Evolutionary conservation across 2,888 invertebrate genomes (phyloP).

Genomic region (Malacosoma neustria): DNA sequence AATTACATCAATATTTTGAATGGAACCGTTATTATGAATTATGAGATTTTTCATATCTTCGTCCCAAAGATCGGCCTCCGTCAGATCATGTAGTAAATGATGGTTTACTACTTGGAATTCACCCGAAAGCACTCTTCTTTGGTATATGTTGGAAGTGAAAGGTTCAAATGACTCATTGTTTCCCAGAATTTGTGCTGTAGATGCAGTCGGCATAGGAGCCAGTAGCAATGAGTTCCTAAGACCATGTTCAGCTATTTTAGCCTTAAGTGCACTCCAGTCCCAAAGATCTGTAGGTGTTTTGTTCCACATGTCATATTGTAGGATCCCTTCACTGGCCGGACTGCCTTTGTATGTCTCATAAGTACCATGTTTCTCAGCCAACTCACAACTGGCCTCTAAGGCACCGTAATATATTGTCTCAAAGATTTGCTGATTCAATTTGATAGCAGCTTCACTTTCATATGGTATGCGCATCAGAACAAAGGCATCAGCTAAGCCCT

Average conservation of each 20-base stretch:
- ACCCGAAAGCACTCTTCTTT: conserved; percentile 93
- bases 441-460: conserved; percentile 88
- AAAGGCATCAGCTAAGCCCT: conserved; percentile 98
- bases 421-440: conserved; percentile 95
- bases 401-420: conserved; percentile 99
- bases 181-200: conserved; percentile 98
- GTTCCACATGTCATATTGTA: conserved; percentile 99
- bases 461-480: conserved; percentile 95
- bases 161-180: conserved; percentile 99
- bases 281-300: conserved; percentile 90
- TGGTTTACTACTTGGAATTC: conserved; percentile 98
- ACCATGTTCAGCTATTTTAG: conserved; percentile 90
- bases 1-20: conserved; percentile 90
- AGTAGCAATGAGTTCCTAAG: conserved; percentile 93
- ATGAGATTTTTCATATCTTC: conserved; percentile 96
- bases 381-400: conserved; percentile 94
- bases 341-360: conserved; percentile 95
- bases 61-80: conserved; percentile 93
- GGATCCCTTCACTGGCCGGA: conserved; percentile 95
- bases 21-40: conserved; percentile 92
- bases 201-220: conserved; percentile 99
- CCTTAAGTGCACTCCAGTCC: conserved; percentile 91
- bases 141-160: conserved; percentile 98
- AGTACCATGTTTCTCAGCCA: conserved; percentile 87
- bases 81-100: conserved; percentile 94